phyloP scores from a whole-genome alignment of 2,888 invertebrate species.

The Seira sanloemensis region DNA sequence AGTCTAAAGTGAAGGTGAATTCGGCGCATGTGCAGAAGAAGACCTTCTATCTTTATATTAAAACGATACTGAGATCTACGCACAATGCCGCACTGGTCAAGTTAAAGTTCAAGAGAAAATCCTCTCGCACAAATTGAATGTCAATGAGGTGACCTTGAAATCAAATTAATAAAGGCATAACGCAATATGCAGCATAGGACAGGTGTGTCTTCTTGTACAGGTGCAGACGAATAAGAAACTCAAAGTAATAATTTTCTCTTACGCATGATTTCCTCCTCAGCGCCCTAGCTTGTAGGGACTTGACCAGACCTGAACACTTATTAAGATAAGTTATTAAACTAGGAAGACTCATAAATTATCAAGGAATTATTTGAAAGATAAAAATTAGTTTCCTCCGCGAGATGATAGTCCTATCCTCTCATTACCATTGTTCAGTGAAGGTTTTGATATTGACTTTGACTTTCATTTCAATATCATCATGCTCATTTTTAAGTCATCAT shows the following conservation, averaged over 20 bases:
- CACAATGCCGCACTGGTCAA: conserved; percentile 6
- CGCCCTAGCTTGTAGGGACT: neutral
- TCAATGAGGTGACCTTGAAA: conserved; percentile 46
- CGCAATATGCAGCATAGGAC: neutral
- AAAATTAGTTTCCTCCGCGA: too few species aligned
- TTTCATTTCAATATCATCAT: conserved; percentile 38
- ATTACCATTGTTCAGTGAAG: conserved; percentile 27
- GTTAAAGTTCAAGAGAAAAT: conserved; percentile 45
- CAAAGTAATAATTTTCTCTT: neutral
- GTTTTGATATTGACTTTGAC: conserved; percentile 57
- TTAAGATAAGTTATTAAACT: neutral
- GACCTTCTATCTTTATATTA: conserved; percentile 1
- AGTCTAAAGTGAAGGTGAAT: conserved; percentile 3
- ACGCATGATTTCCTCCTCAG: neutral
- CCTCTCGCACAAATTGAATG: conserved; percentile 26
- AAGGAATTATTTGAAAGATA: too few species aligned
- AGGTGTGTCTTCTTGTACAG: conserved; percentile 24
- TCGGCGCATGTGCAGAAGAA: conserved; percentile 2
- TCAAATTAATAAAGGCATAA: conserved; percentile 21
- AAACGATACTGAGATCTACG: neutral
- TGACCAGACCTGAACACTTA: neutral
- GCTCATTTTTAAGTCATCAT: conserved; percentile 12
- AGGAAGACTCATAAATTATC: neutral
- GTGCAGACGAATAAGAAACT: neutral
- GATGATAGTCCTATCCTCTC: too few species aligned